Base-by-base conservation (phyloP, 2,888 invertebrate genomes). In the Calliopum simillimum region DNA sequence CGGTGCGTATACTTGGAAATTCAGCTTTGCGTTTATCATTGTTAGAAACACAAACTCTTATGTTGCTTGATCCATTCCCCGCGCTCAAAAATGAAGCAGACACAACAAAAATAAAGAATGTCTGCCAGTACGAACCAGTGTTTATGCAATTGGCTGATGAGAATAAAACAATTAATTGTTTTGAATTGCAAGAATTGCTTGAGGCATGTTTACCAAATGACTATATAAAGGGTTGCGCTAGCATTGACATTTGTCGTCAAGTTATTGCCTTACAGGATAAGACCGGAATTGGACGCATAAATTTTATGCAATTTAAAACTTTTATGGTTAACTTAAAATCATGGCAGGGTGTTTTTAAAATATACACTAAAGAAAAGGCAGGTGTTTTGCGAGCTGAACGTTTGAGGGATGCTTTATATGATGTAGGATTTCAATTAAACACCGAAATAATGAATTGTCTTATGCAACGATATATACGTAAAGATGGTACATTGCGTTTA, bases 201-300 rank as follows among this genome's bases (percentile, higher is more conserved):
- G 96, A 97, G 80, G 95, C 94, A 1, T 96, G 96, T 84, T 88
- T 97, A 70, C 97, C 96, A 0, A 97, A 97, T 83, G 96, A 97
- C 87, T 97, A 96, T 79, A 96, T 97, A 76, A 97, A 96, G 82
- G 96, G 96, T 78, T 96, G 96, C 84, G 96, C 96, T 1, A 94
- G 94, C 16, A 91, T 96, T 78, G 96, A 96, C 85, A 96, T 97
- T 2, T 97, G 97, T 81, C 89, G 96, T 71, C 96, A 96, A 86
- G 94, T 96, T 11, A 93, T 97, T 21, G 88, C 96, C 1, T 92
- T 96, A 8, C 90, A 96, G 87, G 96, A 96, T 87, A 92, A 90
- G 80, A 90, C 91, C 58, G 92, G 93, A 68, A 91, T 90, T 43
- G 96, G 96, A 1, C 89, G 96, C 72, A 89, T 97, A 65, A 93